Evolutionary conservation across 2,888 invertebrate genomes (phyloP).

Genomic region (Molorchus minor): DNA sequence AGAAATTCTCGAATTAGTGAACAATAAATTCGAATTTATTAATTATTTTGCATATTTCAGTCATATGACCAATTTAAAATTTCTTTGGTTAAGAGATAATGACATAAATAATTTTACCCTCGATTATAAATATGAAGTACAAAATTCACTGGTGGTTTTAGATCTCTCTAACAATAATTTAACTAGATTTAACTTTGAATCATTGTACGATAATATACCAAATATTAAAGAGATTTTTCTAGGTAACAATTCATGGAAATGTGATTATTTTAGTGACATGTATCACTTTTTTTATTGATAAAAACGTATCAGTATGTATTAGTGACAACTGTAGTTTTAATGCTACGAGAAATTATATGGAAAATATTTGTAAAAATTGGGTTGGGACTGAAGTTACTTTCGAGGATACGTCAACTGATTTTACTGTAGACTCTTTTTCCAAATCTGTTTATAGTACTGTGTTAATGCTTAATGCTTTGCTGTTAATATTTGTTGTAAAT

Average conservation of each 20-base stretch:
- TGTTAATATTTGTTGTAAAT: conserved; percentile 10
- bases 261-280: conserved; percentile 58
- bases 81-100: conserved; percentile 57
- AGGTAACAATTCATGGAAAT: conserved; percentile 55
- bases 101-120: conserved; percentile 50
- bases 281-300: conserved; percentile 51
- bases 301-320: conserved; percentile 54
- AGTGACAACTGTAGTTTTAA: conserved; percentile 49
- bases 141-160: conserved; percentile 49
- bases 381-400: conserved; percentile 21
- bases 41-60: conserved; percentile 51
- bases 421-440: conserved; percentile 40
- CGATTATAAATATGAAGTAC: conserved; percentile 48
- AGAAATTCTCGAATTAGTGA: conserved; percentile 55
- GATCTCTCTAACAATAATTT: conserved; percentile 56
- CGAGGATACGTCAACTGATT: conserved; percentile 35
- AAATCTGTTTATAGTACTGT: conserved; percentile 5
- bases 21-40: conserved; percentile 53
- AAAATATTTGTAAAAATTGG: conserved; percentile 43
- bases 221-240: conserved; percentile 55
- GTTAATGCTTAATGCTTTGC: not conserved
- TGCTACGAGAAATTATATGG: conserved; percentile 44
- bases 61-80: conserved; percentile 52
- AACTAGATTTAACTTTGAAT: conserved; percentile 52
- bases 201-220: conserved; percentile 53